Base-by-base conservation (phyloP, 2,113 vertebrate genomes). In the Oryzias curvinotus region DNA sequence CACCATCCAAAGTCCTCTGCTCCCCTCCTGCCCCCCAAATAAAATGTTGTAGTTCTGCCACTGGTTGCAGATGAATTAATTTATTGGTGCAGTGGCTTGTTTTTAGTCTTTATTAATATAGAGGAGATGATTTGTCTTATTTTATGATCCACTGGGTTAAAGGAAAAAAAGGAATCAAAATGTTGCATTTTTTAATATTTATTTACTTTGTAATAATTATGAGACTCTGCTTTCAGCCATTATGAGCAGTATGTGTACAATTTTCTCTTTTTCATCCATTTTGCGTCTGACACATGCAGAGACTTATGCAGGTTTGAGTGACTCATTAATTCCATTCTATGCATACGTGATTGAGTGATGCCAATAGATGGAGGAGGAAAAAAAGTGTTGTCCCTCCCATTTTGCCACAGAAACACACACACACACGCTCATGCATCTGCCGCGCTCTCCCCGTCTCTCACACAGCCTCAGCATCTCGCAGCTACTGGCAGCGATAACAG, bases 401-500 rank as follows among this genome's bases (percentile, higher is more conserved):
- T 48, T 17, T 45, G 44, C 16, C 15, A 45, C 44, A 57, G 30
- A 36, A 12, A 19, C 55, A 50, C 45, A 52, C 51, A 28, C 25
- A 56, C 54, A 41, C 61, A 30, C 42, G 43, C 52, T 28, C 28
- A 36, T 48, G n/a, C 36, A 5, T 45, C 55, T 18, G 47, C 13
- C 49, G 71, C 46, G 23, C 49, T 47, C 63, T 68, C 59, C 49
- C 36, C 36, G 57, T 56, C 62, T 51, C 72, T 62, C 69, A 64
- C 60, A 44, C 85, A 66, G 75, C 82, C 72, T 84, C 70, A 81
- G 80, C 84, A 78, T 86, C 81, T 69, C 69, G 4, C 49, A 83
- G 68, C 75, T 70, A 65, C 69, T 57, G 41, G 79, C 84, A 74
- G 77, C 66, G 65, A 68, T 57, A 67, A 74, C 73, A 75, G 65